Evolutionary conservation across 2,888 invertebrate species (phyloP).

Genomic region (Nomada lathburiana): DNA sequence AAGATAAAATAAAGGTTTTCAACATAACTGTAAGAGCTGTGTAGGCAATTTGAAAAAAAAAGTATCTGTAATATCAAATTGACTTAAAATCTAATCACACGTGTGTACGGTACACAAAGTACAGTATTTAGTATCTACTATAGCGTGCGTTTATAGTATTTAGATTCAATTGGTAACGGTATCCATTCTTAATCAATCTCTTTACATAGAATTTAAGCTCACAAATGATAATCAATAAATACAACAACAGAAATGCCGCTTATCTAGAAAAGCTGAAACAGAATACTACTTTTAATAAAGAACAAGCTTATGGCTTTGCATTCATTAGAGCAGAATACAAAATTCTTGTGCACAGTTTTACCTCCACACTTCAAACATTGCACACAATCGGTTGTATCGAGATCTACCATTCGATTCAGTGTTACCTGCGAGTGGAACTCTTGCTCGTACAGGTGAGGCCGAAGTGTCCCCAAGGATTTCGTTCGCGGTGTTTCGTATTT

Average conservation of each 20-base stretch:
- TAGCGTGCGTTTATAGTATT: background rate
- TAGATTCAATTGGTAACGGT: background rate
- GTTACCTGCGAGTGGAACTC: slow-evolving; percentile 91
- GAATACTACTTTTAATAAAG: slow-evolving; percentile 19
- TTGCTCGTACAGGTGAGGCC: slow-evolving; percentile 86
- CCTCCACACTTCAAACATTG: background rate
- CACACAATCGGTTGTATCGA: background rate
- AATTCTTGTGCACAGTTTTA: slow-evolving; percentile 10
- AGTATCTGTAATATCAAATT: background rate
- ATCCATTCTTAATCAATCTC: too few species aligned
- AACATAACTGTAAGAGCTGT: background rate
- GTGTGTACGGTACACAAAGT: too few species aligned
- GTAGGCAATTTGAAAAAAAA: background rate
- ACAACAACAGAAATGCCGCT: slow-evolving; percentile 4
- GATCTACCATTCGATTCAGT: slow-evolving; percentile 20
- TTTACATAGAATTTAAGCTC: background rate
- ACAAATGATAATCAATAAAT: background rate
- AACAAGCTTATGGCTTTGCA: background rate
- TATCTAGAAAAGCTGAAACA: slow-evolving; percentile 40
- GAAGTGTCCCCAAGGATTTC: slow-evolving; percentile 88
- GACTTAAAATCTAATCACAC: background rate
- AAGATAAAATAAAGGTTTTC: background rate
- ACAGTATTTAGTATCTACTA: background rate
- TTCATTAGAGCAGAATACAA: background rate
- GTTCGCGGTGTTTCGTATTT: slow-evolving; percentile 90